Base-by-base conservation (phyloP, 2,113 vertebrate genomes). In the Aptenodytes forsteri region DNA sequence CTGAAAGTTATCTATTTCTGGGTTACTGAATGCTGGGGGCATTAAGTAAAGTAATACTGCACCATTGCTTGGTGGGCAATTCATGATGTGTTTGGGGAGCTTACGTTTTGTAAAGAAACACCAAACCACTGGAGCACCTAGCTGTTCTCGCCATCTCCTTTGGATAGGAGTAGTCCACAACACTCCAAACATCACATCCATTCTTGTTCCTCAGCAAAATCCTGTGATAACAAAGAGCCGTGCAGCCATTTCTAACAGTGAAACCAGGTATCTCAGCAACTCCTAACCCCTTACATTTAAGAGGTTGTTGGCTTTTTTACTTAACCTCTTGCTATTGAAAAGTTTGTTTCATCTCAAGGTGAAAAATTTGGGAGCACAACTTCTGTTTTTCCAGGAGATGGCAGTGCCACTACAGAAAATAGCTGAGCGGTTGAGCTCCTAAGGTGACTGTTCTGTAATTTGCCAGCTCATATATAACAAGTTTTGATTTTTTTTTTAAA, bases 381-480 rank as follows among this genome's bases (percentile, higher is more conserved):
- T 86, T 67, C 71, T 7, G 30, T 88, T 85, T 93, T 82, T 93
- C 97, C 98, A 98, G 96, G 82, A 98, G 98, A 89, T 98, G 98
- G 97, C 97, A 98, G 96, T 97, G 92, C 94, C 87, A 89, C 75
- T 97, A 96, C 93, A 95, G 96, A 89, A 96, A 97, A 95, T 8
- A 92, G n/a, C 76, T 17, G 38, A 80, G 65, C 3, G 0, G 64
- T n/a, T 65, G 36, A 2, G 38, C 69, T 89, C 11, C 81, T 88
- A 36, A 83, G 91, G 95, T 96, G 93, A 76, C 76, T 91, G 80
- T 54, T 96, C 90, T n/a, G 27, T 76, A 88, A 95, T 96, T 82
- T 93, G 83, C 58, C 88, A 90, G 70, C 62, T 90, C 88, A 72
- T 85, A 66, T 69, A 86, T 95, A 91, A 94, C 69, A 95, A 94